Conservation (phyloP, 2,888 invertebrate species). For the Cephus spinipes region DNA sequence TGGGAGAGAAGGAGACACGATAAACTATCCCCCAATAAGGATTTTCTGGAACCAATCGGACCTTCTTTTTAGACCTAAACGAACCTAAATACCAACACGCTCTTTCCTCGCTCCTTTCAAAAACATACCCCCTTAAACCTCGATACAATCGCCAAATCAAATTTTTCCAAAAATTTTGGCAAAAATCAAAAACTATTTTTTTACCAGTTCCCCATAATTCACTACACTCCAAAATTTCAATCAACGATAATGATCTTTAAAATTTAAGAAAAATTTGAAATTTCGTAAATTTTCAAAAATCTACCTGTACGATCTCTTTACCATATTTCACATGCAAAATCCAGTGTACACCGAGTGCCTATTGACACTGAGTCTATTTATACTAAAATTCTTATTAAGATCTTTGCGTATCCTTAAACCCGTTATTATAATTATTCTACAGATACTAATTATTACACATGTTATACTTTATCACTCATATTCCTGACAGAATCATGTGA, state of each 20-base stretch:
- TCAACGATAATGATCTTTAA: background rate
- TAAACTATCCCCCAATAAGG: slow-evolving; percentile 51
- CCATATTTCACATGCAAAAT: background rate
- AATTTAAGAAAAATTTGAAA: background rate
- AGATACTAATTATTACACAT: background rate
- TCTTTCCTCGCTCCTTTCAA: background rate
- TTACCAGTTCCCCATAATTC: background rate
- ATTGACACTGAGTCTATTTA: background rate
- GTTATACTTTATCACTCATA: background rate
- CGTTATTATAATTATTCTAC: background rate
- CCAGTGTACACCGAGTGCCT: background rate
- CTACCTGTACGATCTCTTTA: background rate
- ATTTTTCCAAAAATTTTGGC: background rate
- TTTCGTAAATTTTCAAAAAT: background rate
- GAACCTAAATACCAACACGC: slow-evolving; percentile 1
- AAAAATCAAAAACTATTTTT: background rate
- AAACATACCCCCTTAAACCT: background rate
- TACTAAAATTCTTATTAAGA: background rate
- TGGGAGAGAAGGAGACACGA: slow-evolving; percentile 31
- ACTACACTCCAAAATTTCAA: background rate
- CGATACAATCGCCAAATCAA: background rate
- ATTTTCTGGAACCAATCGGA: slow-evolving; percentile 17
- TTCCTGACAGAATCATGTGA: background rate
- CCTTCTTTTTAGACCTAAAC: background rate
- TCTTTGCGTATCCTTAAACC: background rate